Base-by-base conservation (phyloP, 2,888 invertebrate species). In the Athalia circularis region DNA sequence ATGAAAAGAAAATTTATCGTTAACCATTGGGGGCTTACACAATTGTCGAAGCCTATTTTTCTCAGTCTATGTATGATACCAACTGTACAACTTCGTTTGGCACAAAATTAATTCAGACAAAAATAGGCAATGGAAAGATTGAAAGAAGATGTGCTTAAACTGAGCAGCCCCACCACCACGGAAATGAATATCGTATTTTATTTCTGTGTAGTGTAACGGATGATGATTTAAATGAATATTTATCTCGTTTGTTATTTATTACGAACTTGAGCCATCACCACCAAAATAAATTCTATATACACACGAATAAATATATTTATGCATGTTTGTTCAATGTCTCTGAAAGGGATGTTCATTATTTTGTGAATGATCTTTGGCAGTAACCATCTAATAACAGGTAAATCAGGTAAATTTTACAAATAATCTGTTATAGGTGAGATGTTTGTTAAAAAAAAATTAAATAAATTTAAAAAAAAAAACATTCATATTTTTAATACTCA, bases 251-350 rank as follows among this genome's bases (percentile, higher is more conserved):
- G 59, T 5, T 67, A 65, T 61, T 52, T 75, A 11, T 45, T 65
- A 29, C 29, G 15, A 13, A 54, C n/a, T 13, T n/a, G 61, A 82
- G 83, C 85, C 86, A 87, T 87, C 87, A 86, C 86, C 86, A 87
- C 85, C 87, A 84, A 83, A 83, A 80, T 29, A 29, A 78, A 76
- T 78, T 72, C 57, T 72, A 70, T 57, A 57, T 72, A 59, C 59
- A 59, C 47, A 59, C 11, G 47, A 62, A 75, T 75, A 48, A 74
- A 7, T 59, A 47, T 47, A 15, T 61, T 57, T 74, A 79, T 80
- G 82, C 82, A 82, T 82, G 82, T 79, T 68, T 80, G 80, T 82
- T 78, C 72, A 80, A 79, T 79, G 64, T 82, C 81, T 80, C 77
- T 74, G 67, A 47, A 79, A 77, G 79, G 80, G 70, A 64, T 65